Evolutionary conservation across 2,113 vertebrate species (phyloP).

Genomic region (Rhinoptilus africanus): DNA sequence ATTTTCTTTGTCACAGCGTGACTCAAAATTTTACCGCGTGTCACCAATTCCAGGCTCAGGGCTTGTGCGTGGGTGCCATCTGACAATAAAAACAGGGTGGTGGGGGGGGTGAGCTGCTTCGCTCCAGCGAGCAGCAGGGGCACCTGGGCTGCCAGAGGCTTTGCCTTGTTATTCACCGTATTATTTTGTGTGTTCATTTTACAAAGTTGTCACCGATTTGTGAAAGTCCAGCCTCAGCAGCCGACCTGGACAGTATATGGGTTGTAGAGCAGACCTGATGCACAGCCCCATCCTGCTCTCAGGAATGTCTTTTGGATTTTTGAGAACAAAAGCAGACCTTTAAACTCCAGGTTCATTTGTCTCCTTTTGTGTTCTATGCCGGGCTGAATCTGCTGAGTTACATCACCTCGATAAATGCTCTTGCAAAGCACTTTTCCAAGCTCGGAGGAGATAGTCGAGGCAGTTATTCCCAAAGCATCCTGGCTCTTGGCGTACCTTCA

Average conservation of each 20-base stretch:
- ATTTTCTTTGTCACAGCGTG: neutral
- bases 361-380: neutral
- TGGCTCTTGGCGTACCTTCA: neutral
- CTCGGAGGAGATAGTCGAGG: neutral
- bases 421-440: neutral
- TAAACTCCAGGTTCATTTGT: neutral
- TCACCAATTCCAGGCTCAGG: neutral
- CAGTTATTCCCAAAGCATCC: neutral
- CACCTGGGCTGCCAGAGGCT: neutral
- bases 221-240: neutral
- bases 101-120: neutral
- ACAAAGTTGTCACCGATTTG: neutral
- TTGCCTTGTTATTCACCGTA: neutral
- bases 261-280: neutral
- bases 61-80: neutral
- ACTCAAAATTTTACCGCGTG: neutral
- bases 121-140: neutral
- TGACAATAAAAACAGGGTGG: neutral
- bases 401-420: neutral
- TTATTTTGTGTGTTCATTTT: neutral
- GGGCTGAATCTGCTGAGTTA: neutral
- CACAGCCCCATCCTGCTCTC: neutral
- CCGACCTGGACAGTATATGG: neutral
- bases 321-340: neutral
- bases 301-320: neutral